Percentiles rank a stretch among this genome's conserved stretches.
Conservation (phyloP, 2,797 vertebrate genomes). For the Tenualosa thibaudeaui region DNA sequence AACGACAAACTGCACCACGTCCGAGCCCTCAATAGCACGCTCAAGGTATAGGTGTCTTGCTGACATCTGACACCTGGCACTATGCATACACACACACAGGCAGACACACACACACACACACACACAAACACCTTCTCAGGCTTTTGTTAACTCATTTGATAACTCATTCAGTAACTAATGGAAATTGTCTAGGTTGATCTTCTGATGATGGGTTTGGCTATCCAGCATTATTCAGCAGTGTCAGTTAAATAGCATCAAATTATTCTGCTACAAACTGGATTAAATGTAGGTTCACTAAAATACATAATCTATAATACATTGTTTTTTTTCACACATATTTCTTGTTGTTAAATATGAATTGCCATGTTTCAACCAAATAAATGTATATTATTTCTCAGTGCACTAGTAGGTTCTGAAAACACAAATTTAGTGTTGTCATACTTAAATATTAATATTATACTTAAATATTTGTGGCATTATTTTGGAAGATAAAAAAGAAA, state of each 20-base stretch:
- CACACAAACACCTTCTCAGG: too few species aligned
- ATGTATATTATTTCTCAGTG: neutral
- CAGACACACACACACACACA: neutral
- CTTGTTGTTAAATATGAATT: neutral
- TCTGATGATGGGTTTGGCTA: too few species aligned
- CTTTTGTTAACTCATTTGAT: too few species aligned
- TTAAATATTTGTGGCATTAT: neutral
- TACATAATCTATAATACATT: neutral
- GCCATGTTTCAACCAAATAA: neutral
- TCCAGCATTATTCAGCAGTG: too few species aligned
- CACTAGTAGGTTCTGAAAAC: neutral
- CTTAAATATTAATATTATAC: too few species aligned
- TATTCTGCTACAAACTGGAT: too few species aligned
- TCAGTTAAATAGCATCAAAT: too few species aligned
- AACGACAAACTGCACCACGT: constrained; percentile 88
- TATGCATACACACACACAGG: neutral
- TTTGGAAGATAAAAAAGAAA: neutral
- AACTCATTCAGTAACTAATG: too few species aligned
- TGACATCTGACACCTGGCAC: neutral
- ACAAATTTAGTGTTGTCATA: neutral
- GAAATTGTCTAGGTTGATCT: too few species aligned
- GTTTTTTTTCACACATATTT: neutral
- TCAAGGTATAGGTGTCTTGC: constrained; percentile 75
- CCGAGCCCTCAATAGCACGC: constrained; percentile 85
- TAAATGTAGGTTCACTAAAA: neutral